phyloP scores from a whole-genome alignment of 2,888 invertebrate species.

The Pseudococcus viburni region DNA sequence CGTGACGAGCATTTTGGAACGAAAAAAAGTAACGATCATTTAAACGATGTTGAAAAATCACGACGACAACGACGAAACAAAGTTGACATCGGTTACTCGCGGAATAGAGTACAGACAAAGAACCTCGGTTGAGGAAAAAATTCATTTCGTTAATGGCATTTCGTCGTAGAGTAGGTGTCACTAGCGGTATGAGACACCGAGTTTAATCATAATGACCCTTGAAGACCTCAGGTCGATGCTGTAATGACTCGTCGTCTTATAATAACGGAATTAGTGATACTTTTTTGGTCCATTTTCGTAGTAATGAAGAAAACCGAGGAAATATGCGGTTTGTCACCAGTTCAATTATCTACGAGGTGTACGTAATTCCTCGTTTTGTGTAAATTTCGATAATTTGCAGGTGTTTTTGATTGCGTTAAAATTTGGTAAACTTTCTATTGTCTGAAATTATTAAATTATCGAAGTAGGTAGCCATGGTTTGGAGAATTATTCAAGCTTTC shows the following conservation, averaged over 20 bases:
- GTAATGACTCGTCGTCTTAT: background rate
- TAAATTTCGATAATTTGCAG: background rate
- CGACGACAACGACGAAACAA: background rate
- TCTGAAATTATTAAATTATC: constrained; percentile 30
- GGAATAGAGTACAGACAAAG: background rate
- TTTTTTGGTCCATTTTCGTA: background rate
- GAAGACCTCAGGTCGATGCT: constrained; percentile 23
- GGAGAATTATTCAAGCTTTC: constrained; percentile 53
- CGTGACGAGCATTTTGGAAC: background rate
- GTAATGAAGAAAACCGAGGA: background rate
- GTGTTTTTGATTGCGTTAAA: background rate
- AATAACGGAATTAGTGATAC: background rate
- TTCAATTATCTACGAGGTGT: background rate
- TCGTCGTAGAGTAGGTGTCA: background rate
- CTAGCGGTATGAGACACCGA: background rate
- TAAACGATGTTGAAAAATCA: constrained; percentile 31
- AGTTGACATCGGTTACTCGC: background rate
- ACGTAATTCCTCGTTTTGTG: constrained; percentile 12
- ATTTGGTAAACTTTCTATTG: constrained; percentile 34
- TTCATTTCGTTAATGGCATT: constrained; percentile 9
- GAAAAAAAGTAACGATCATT: background rate
- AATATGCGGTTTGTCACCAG: background rate
- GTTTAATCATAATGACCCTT: constrained; percentile 46
- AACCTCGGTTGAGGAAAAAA: background rate
- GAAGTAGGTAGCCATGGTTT: background rate